Conservation (phyloP, 2,888 invertebrate species). For the Cotesia congregata region DNA sequence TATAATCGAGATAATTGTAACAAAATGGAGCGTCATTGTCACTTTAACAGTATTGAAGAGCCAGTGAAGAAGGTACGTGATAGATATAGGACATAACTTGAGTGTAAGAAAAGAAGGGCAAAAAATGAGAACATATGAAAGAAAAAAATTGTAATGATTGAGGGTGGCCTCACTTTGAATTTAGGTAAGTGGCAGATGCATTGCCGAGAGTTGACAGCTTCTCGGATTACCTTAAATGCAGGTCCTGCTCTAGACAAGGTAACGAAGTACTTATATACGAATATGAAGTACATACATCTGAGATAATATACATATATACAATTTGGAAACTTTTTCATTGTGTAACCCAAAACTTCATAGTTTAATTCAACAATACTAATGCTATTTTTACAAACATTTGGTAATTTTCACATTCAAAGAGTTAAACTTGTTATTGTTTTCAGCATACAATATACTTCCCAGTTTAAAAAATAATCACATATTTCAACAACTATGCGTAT, state of each 20-base stretch:
- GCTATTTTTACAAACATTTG: background rate
- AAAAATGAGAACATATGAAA: conserved; percentile 38
- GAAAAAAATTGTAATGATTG: conserved; percentile 55
- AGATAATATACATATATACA: conserved; percentile 11
- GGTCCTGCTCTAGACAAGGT: background rate
- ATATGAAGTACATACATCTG: background rate
- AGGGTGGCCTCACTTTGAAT: conserved; percentile 51
- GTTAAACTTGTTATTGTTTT: background rate
- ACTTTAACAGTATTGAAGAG: conserved; percentile 17
- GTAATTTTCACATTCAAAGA: background rate
- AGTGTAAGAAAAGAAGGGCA: conserved; percentile 25
- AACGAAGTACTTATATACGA: background rate
- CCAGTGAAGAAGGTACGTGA: conserved; percentile 23
- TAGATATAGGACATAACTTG: conserved; percentile 5
- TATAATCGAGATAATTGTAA: conserved; percentile 69
- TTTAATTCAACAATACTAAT: background rate
- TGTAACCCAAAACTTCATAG: background rate
- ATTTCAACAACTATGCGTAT: too few relatives aligned
- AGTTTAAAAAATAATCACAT: background rate
- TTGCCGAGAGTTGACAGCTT: conserved; percentile 66
- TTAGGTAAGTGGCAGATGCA: conserved; percentile 68
- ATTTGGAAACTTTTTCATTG: background rate
- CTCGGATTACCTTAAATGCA: conserved; percentile 60
- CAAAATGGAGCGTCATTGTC: conserved; percentile 68
- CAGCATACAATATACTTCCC: background rate